Base-by-base conservation (phyloP, 2,113 vertebrate species). In the Terrapene triunguis region DNA sequence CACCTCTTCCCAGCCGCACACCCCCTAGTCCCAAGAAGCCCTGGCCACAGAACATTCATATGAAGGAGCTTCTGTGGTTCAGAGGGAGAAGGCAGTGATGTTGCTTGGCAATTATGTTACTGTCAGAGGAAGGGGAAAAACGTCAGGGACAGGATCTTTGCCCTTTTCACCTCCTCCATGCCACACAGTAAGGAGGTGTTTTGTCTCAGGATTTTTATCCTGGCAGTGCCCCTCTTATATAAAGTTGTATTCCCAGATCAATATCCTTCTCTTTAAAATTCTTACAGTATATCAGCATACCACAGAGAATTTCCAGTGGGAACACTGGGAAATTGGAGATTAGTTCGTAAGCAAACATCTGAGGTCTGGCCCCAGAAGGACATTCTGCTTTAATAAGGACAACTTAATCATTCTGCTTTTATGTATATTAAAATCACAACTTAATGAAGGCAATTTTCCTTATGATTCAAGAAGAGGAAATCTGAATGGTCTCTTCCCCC, bases 231-330 rank as follows among this genome's bases (percentile, higher is more conserved):
- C 84, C 79, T 83, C 65, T 91, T 95, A 89, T 83, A 19, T 81
- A 32, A 44, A 88, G 79, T 44, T 72, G 84, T 2, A 1, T 17
- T 51, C 82, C 85, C 88, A 92, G 95, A 93, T 94, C 89, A 80
- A 85, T 93, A 84, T 24, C n/a, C 14, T 89, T 82, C 84, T 96
- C 80, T 84, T 96, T 78, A 92, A 95, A 95, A 94, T 94, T 92
- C 17, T 44, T 88, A 87, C 87, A 82, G 80, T 87, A 57, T 1
- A 1, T 89, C 82, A 54, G 29, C 82, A 44, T 82, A 82, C 22
- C 82, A 44, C 51, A 82, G 82, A 93, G 50, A 91, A 91, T 94
- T 93, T 95, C 93, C 89, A 93, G n/a, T 82, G 91, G 62, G 57
- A 97, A 53, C 50, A 44, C 8, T 51, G 32, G 54, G 87, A 97